These are phyloP conservation scores for Tenodera sinensis DNA, from an alignment of 2,888 invertebrate species.

Conservation along the genomic window DNA sequence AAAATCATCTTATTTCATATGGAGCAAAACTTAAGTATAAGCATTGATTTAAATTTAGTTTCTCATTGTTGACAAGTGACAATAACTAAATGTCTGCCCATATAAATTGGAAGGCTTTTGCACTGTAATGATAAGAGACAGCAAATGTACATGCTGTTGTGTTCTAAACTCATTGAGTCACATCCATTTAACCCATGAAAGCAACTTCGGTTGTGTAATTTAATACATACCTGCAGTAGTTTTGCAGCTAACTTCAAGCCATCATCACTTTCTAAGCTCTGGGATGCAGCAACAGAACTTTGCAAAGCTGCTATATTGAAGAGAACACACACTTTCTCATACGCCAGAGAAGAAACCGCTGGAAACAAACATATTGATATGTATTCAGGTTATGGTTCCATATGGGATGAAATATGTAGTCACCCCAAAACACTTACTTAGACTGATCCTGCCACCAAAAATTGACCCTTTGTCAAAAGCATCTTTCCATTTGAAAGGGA, in stretches of 20 bases:
- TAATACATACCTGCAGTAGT: constrained; percentile 69
- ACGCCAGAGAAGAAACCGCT: constrained; percentile 86
- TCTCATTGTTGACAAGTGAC: no score
- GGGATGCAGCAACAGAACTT: constrained; percentile 79
- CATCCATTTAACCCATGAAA: no score
- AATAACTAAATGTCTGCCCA: no score
- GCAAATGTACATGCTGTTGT: no score
- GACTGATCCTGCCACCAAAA: constrained; percentile 86
- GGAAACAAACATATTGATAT: constrained; percentile 35
- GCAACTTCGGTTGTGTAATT: no score
- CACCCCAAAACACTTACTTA: constrained; percentile 64
- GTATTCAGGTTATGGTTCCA: neutral
- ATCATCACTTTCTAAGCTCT: constrained; percentile 86
- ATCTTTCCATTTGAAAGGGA: constrained; percentile 99
- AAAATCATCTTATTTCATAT: no score
- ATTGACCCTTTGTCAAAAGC: constrained; percentile 95
- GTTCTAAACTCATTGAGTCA: no score
- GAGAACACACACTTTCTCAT: constrained; percentile 90
- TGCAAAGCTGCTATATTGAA: constrained; percentile 96
- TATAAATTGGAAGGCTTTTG: no score
- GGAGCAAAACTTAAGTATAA: no score
- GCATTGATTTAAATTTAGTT: no score
- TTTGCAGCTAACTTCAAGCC: constrained; percentile 90
- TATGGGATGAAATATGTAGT: neutral
- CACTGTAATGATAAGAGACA: no score